Percentiles rank a stretch among this genome's conserved stretches.
phyloP scores from a whole-genome alignment of 2,888 invertebrate genomes.

The Anoncus sp. region DNA sequence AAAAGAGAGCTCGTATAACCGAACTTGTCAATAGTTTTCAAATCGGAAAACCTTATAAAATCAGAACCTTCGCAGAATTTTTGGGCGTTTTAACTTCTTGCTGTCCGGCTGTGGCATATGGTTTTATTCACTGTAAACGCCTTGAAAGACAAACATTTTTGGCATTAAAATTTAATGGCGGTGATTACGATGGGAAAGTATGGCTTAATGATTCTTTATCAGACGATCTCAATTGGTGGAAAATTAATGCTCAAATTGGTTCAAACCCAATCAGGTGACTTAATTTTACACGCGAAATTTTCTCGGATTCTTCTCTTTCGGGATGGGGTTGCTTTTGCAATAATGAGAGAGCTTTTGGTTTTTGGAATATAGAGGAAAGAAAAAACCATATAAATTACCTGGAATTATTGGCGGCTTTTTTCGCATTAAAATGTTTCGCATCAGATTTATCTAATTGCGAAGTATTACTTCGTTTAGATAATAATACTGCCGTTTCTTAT shows the following conservation, averaged over 20 bases:
- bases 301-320: not conserved
- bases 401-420: slow-evolving; percentile 14
- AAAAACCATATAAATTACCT: not conserved
- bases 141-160: slow-evolving; percentile 9
- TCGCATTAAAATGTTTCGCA: slow-evolving; percentile 27
- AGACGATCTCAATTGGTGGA: not conserved
- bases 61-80: slow-evolving; percentile 39
- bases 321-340: not conserved
- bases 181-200: not conserved
- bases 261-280: too few species aligned
- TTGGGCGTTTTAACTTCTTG: slow-evolving; percentile 7
- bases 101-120: slow-evolving; percentile 34
- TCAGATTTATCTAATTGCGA: not conserved
- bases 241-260: too few species aligned
- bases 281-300: too few species aligned
- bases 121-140: slow-evolving; percentile 1
- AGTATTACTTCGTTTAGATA: slow-evolving; percentile 43
- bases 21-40: slow-evolving; percentile 19
- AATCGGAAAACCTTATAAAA: slow-evolving; percentile 31
- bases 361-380: not conserved
- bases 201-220: not conserved
- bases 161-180: not conserved
- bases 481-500: slow-evolving; percentile 49
- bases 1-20: slow-evolving; percentile 8
- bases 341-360: not conserved